Conservation (phyloP, 2,797 vertebrate genomes). For the Tympanoctomys barrerae region DNA sequence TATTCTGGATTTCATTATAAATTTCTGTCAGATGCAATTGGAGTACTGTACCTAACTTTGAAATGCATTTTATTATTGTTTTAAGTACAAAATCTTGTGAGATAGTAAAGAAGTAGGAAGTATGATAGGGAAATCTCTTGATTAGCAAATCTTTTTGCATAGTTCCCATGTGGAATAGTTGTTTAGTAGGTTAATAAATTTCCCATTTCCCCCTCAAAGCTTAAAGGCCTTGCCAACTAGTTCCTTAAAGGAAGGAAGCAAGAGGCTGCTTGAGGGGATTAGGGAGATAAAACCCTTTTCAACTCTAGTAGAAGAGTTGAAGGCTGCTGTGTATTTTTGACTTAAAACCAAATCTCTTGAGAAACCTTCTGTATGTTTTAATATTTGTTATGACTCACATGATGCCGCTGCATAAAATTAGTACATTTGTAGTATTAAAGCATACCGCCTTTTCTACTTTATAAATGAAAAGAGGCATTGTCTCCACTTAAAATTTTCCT, state of each 20-base stretch:
- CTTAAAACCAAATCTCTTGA: conserved; percentile 25
- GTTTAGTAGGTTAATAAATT: background rate
- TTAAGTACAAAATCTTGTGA: background rate
- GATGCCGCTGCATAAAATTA: conserved; percentile 44
- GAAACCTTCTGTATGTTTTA: conserved; percentile 45
- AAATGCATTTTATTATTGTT: conserved; percentile 39
- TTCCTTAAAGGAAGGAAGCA: conserved; percentile 51
- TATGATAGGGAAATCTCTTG: background rate
- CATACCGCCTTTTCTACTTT: background rate
- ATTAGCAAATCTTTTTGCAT: background rate
- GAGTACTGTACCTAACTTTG: background rate
- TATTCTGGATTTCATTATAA: conserved; percentile 55
- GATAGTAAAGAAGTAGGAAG: background rate
- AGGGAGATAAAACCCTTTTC: conserved; percentile 45
- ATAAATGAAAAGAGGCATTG: background rate
- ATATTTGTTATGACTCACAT: conserved; percentile 19
- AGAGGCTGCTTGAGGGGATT: background rate
- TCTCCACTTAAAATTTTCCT: conserved; percentile 26
- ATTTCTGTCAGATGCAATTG: conserved; percentile 5
- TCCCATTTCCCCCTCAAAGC: conserved; percentile 20
- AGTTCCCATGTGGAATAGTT: background rate
- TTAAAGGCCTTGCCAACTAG: background rate
- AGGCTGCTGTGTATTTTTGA: conserved; percentile 2
- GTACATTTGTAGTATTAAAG: background rate
- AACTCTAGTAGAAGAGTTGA: background rate